Evolutionary conservation across 2,797 vertebrate species (phyloP).

Genomic region (Argentina silus): DNA sequence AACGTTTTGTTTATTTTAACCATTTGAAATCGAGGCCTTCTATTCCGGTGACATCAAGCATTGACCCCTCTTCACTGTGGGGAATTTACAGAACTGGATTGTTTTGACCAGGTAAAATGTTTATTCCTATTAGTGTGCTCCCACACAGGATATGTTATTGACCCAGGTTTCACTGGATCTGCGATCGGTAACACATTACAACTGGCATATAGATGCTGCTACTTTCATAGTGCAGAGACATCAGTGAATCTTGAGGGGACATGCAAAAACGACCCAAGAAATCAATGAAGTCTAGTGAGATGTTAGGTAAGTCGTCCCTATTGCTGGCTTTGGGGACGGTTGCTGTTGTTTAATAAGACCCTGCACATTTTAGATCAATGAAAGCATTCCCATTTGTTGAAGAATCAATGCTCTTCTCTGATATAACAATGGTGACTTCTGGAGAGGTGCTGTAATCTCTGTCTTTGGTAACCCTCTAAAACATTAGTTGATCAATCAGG

Average conservation of each 20-base stretch:
- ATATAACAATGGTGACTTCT: constrained; percentile 62
- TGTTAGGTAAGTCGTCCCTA: constrained; percentile 75
- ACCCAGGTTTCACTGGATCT: constrained; percentile 59
- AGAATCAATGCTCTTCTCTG: constrained; percentile 75
- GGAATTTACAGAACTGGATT: constrained; percentile 73
- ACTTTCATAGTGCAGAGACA: constrained; percentile 42
- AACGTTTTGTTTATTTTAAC: constrained; percentile 51
- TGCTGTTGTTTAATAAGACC: constrained; percentile 82
- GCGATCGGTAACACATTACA: constrained; percentile 74
- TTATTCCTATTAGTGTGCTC: constrained; percentile 77
- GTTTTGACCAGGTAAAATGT: constrained; percentile 80
- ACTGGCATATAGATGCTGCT: constrained; percentile 47
- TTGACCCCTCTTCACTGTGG: constrained; percentile 61
- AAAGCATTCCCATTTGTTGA: constrained; percentile 60
- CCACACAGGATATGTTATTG: constrained; percentile 69
- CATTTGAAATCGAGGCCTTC: constrained; percentile 57
- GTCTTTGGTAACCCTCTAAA: not conserved
- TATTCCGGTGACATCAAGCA: constrained; percentile 53
- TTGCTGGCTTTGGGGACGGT: constrained; percentile 74
- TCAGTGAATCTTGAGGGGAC: constrained; percentile 53
- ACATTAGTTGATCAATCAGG: not conserved
- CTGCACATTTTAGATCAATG: constrained; percentile 72
- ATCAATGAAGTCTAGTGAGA: constrained; percentile 80
- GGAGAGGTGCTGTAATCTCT: constrained; percentile 59
- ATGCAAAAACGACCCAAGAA: constrained; percentile 70